Base-by-base conservation (phyloP, 2,888 invertebrate genomes). In the Drosophila monieri region DNA sequence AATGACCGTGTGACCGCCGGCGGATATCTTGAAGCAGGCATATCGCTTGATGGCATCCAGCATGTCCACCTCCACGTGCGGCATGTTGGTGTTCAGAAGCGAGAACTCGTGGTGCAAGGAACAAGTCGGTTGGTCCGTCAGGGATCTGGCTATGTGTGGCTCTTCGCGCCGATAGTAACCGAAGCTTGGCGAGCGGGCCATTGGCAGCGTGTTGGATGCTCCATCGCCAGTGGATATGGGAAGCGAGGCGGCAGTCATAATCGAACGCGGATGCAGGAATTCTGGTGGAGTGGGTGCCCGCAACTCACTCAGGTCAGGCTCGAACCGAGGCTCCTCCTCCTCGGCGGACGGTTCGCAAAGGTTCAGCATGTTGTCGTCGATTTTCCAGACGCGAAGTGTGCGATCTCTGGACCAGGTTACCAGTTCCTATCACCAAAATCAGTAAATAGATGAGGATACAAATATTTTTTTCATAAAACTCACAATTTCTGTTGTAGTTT, bases 371-470 rank as follows among this genome's bases (percentile, higher is more conserved):
- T 95, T 95, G 41, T 96, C 95, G 89, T 97, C 97, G 88, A 98
- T 96, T 87, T 95, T 95, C 97, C 98, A 98, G 21, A 98, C 95
- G 55, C 98, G 93, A 39, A 99, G 93, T 12, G 96, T 97, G 89
- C 98, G 97, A 93, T 99, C 98, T 89, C 97, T 95, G 0, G 97
- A 97, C 98, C 98, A 99, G 1, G 98, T 98, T 0, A 98, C 95
- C 47, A 99, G 92, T 90, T 98, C 97, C 90, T 89, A 8, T 2
- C 43, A 32, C 21, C 1, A 15, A 58, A n/a, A 15, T 1, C 0
- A 10, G 10, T 23, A 3, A 0, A 1, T 0, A 27, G 1, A 3
- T 32, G n/a, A 8, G 8, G 1, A n/a, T 1, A 3, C 1, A 23
- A 18, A 53, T 15, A 3, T 1, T 12, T 1, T 2, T 6, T 14